A percentile compares a stretch with the other conserved stretches of the same genome.
phyloP scores from a whole-genome alignment of 2,113 vertebrate genomes.

The Pseudorectes ferrugineus region DNA sequence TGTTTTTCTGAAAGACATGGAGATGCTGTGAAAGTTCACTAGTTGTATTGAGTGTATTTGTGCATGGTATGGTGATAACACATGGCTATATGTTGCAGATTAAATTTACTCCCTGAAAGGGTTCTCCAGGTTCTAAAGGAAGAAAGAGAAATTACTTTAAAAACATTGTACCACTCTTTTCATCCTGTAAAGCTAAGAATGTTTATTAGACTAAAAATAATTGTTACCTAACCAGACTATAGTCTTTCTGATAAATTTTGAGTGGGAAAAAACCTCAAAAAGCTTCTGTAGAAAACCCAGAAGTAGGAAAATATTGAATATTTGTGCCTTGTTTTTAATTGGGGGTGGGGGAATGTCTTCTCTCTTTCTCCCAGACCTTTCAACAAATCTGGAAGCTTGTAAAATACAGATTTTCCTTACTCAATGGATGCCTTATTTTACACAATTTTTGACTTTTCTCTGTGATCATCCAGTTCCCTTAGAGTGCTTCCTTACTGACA shows the following conservation, averaged over 20 bases:
- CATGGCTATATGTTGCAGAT: neutral
- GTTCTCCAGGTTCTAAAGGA: neutral
- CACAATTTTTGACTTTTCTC: neutral
- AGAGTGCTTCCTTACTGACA: neutral
- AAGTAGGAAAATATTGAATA: neutral
- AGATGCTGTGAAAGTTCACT: neutral
- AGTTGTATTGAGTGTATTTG: neutral
- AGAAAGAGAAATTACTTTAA: neutral
- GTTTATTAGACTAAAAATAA: neutral
- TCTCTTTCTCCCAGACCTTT: neutral
- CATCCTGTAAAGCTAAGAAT: neutral
- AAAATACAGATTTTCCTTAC: neutral
- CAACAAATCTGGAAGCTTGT: neutral
- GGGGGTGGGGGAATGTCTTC: rapidly evolving
- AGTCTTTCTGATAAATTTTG: neutral
- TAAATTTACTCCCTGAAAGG: neutral
- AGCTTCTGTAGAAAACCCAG: neutral
- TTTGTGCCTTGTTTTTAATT: neutral
- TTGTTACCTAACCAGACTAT: neutral
- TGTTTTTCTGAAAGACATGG: neutral
- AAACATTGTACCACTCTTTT: neutral
- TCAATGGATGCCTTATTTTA: neutral
- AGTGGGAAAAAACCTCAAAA: neutral
- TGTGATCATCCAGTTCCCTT: neutral
- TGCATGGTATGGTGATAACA: neutral